Percentiles rank a stretch among this genome's conserved stretches.
Conservation (phyloP, 2,888 invertebrate species). For the Ptilodon capucinus region DNA sequence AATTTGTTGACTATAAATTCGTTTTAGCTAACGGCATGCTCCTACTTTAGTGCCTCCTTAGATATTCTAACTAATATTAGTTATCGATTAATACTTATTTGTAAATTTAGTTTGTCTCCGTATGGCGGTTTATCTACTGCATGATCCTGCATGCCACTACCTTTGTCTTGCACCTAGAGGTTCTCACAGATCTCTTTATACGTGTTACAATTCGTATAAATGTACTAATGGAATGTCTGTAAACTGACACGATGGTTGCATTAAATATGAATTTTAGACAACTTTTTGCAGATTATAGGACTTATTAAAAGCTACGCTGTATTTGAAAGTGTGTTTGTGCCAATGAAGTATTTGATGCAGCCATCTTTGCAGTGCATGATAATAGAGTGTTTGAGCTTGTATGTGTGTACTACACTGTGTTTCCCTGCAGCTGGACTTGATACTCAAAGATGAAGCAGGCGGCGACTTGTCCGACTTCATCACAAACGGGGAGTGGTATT, state of each 20-base stretch:
- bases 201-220: neutral
- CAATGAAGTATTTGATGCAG: constrained; percentile 27
- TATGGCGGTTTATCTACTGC: constrained; percentile 46
- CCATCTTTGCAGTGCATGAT: constrained; percentile 19
- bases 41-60: neutral
- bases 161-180: constrained; percentile 43
- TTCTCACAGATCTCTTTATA: constrained; percentile 52
- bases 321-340: too few relatives aligned
- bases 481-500: constrained; percentile 99
- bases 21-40: too few relatives aligned
- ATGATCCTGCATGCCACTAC: constrained; percentile 38
- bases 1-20: too few relatives aligned
- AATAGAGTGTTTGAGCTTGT: constrained; percentile 29
- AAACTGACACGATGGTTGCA: constrained; percentile 14
- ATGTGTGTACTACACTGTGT: constrained; percentile 39
- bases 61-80: too few relatives aligned
- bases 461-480: constrained; percentile 99
- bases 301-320: too few relatives aligned
- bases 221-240: constrained; percentile 7
- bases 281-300: neutral
- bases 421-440: constrained; percentile 93
- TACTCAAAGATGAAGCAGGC: constrained; percentile 95
- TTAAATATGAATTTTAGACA: neutral
- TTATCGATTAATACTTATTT: too few relatives aligned
- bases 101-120: constrained; percentile 33